Conservation (phyloP, 2,113 vertebrate genomes). For the Eleginops maclovinus region DNA sequence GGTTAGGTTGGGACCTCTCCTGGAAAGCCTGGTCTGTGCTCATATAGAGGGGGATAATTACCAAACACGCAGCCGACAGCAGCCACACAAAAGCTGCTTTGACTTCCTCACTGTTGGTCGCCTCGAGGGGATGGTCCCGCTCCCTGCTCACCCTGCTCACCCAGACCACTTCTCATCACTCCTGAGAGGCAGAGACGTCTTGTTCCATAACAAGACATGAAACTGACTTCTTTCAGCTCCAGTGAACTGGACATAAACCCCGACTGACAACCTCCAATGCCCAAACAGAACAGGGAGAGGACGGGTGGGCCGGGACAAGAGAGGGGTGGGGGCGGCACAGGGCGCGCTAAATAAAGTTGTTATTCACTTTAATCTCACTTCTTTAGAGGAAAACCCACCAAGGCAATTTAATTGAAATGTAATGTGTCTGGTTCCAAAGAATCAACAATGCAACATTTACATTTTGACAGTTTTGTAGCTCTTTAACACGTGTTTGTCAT, state of each 20-base stretch:
- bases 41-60: constrained; percentile 81
- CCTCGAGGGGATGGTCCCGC: constrained; percentile 74
- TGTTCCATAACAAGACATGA: constrained; percentile 88
- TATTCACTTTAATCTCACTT: constrained; percentile 64
- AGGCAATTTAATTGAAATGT: constrained; percentile 4
- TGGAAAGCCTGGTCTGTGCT: constrained; percentile 74
- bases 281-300: constrained; percentile 78
- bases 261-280: constrained; percentile 85
- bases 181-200: constrained; percentile 82
- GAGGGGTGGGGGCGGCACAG: constrained; percentile 71
- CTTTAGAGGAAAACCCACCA: constrained; percentile 5
- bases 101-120: constrained; percentile 86
- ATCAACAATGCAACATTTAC: constrained; percentile 21
- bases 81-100: constrained; percentile 85
- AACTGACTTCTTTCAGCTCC: constrained; percentile 90
- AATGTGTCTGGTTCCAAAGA: constrained; percentile 4
- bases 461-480: constrained; percentile 70
- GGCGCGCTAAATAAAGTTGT: constrained; percentile 78
- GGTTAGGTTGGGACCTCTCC: constrained; percentile 67
- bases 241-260: constrained; percentile 86
- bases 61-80: constrained; percentile 82
- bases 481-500: constrained; percentile 88
- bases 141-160: constrained; percentile 69
- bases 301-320: constrained; percentile 72
- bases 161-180: constrained; percentile 78